Base-by-base conservation (phyloP, 2,113 vertebrate genomes). In the Centropus unirufus region DNA sequence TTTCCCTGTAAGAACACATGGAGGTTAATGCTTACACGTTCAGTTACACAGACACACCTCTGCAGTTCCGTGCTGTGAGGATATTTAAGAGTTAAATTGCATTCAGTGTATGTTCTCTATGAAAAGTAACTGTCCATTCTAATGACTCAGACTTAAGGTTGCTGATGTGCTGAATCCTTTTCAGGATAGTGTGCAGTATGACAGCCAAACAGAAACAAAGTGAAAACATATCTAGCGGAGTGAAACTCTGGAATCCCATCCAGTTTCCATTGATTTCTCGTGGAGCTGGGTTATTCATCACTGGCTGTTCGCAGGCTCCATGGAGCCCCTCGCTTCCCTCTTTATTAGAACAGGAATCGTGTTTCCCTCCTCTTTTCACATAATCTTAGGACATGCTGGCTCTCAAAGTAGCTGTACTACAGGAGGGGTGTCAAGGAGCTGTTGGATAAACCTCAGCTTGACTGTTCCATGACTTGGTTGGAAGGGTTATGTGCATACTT, bases 271-370 rank as follows among this genome's bases (percentile, higher is more conserved):
- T 42, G 59, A 19, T 47, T 89, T 82, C 34, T 51, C 1, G 0
- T 46, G 21, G 34, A 76, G 23, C 27, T 51, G 46, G 17, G 9
- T 70, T 47, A 34, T 49, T 64, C 22, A 30, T 3, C 30, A 27
- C 21, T 67, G 32, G 11, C 40, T 27, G 14, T 49, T 76, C 1
- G 2, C 29, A 81, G 54, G 11, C 36, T 52, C 13, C 39, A 6
- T 0, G 2, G 24, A 47, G 21, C 15, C 73, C 20, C 26, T 83
- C 4, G 0, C 30, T 12, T 72, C 58, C 29, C 9, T 44, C 19
- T 59, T 21, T 52, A 22, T 4, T 39, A 26, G 29, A 63, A 63
- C 44, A 68, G 36, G 29, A 63, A 42, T 74, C 1, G 0, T 64
- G 30, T 73, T 83, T 83, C 55, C 22, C 26, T 23, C 12, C 17